Conservation (phyloP, 1,140 invertebrate genomes). For the Phymastichus coffea region DNA sequence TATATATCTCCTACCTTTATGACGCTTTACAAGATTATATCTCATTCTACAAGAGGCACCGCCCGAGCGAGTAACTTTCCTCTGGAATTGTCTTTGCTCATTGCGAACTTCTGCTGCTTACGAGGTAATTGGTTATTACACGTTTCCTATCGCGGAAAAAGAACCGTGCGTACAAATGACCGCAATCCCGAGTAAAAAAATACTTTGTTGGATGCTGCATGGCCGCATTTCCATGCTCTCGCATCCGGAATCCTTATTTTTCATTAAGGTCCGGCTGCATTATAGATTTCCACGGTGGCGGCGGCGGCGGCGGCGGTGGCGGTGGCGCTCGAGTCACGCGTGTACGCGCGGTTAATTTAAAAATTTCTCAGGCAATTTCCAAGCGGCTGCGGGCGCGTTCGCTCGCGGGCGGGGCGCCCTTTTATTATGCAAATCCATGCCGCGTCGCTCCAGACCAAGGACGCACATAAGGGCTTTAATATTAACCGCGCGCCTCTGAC, state of each 20-base stretch:
- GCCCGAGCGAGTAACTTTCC: constrained; percentile 42
- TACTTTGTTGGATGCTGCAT: too few species aligned
- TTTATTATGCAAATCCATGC: constrained; percentile 52
- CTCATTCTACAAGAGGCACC: constrained; percentile 25
- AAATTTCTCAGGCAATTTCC: constrained; percentile 17
- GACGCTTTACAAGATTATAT: constrained; percentile 34
- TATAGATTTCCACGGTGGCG: constrained; percentile 7
- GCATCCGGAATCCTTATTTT: constrained; percentile 19
- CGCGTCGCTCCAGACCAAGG: constrained; percentile 20
- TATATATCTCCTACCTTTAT: constrained; percentile 9
- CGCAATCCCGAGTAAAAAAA: too few species aligned
- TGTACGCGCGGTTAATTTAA: constrained; percentile 13
- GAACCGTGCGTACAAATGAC: too few species aligned
- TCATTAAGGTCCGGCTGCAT: constrained; percentile 2
- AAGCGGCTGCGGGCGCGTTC: neutral
- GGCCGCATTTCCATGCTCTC: too few species aligned
- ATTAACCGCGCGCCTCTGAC: constrained; percentile 37
- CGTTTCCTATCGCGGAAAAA: too few species aligned
- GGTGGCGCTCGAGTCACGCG: neutral
- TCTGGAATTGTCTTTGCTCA: constrained; percentile 36
- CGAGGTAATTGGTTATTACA: too few species aligned
- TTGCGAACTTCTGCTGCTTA: constrained; percentile 25
- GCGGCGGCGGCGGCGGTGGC: neutral
- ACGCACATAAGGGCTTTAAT: constrained; percentile 47
- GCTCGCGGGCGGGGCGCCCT: constrained; percentile 24